These are phyloP conservation scores for Bos javanicus DNA, from an alignment of 2,113 vertebrate genomes.

Conservation along the genomic window DNA sequence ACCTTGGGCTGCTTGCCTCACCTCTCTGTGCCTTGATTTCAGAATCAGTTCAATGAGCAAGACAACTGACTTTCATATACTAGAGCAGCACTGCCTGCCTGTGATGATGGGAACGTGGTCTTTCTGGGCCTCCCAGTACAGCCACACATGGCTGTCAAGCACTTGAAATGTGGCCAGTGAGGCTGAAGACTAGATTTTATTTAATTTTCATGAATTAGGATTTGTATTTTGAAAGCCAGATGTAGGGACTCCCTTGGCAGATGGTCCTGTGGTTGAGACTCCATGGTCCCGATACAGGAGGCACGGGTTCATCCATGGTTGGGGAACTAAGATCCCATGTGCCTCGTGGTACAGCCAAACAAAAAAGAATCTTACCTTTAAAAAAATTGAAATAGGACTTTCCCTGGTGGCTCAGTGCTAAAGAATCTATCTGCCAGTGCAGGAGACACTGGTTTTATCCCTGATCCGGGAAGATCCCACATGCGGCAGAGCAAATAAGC, in stretches of 20 bases:
- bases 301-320: not conserved
- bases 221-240: not conserved
- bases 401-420: not conserved
- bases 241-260: not conserved
- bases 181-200: not conserved
- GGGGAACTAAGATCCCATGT: not conserved
- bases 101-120: rapidly evolving
- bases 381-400: not conserved
- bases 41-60: not conserved
- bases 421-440: not conserved
- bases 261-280: not conserved
- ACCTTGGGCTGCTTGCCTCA: not conserved
- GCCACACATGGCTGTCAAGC: not conserved
- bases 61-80: not conserved
- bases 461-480: not conserved
- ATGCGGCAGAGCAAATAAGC: not conserved
- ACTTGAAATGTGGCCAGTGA: not conserved
- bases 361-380: not conserved
- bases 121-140: not conserved
- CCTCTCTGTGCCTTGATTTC: not conserved
- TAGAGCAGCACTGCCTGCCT: not conserved
- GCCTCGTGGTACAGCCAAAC: not conserved
- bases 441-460: not conserved
- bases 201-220: not conserved
- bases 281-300: not conserved